Percentiles rank a stretch among this genome's conserved stretches.
phyloP scores from a whole-genome alignment of 2,797 vertebrate species.

The Melanotaenia maccullochi region DNA sequence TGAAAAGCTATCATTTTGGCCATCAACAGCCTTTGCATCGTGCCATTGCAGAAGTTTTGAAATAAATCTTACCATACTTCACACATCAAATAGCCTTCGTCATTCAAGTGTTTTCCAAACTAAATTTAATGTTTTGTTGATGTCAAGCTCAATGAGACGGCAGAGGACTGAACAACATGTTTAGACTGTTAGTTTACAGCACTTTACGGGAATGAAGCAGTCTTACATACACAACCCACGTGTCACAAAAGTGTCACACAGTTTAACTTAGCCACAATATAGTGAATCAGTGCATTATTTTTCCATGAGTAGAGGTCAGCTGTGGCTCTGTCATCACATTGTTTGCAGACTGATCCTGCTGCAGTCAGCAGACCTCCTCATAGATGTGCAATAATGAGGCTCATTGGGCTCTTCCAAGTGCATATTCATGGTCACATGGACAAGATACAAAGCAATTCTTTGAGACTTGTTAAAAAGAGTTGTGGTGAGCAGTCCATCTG shows the following conservation, averaged over 20 bases:
- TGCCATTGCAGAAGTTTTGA: background rate
- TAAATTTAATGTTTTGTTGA: background rate
- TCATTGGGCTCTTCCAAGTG: constrained; percentile 31
- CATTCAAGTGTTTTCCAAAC: background rate
- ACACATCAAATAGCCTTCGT: background rate
- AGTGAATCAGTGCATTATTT: constrained; percentile 48
- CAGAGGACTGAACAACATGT: constrained; percentile 6
- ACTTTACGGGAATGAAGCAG: constrained; percentile 21
- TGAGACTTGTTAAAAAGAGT: constrained; percentile 52
- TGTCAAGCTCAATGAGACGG: constrained; percentile 3
- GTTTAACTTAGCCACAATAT: constrained; percentile 22
- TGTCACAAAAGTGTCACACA: constrained; percentile 39
- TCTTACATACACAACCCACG: constrained; percentile 14
- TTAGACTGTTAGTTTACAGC: constrained; percentile 20
- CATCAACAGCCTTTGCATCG: too few relatives aligned
- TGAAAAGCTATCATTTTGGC: too few relatives aligned
- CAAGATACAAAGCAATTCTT: constrained; percentile 51
- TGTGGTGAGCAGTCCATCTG: constrained; percentile 56
- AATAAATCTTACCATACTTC: background rate
- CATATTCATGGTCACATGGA: constrained; percentile 48
- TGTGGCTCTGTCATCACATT: constrained; percentile 62
- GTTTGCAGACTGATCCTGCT: constrained; percentile 52
- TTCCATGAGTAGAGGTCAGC: constrained; percentile 49
- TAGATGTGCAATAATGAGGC: constrained; percentile 46
- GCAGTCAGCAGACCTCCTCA: constrained; percentile 72